phyloP scores from a whole-genome alignment of 64 coral and sea anemone genomes.

The Pocillopora damicornis region DNA sequence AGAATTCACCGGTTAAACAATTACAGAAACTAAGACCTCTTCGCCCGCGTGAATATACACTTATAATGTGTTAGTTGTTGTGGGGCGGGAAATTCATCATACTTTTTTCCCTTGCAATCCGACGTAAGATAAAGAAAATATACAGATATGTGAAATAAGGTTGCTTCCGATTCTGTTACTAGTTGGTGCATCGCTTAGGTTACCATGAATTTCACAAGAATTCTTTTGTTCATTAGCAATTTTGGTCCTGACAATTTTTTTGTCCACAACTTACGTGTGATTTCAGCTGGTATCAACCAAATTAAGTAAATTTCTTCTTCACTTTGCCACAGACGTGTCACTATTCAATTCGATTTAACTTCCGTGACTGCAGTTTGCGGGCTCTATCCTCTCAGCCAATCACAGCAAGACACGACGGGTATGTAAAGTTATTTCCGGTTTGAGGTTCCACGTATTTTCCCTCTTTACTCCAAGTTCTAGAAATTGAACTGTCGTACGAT shows the following conservation, averaged over 20 bases:
- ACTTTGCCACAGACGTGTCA: not conserved
- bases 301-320: not conserved
- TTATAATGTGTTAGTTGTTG: not conserved
- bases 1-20: not conserved
- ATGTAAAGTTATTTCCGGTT: conserved; percentile 76
- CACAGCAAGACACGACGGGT: conserved; percentile 77
- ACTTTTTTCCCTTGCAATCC: too few relatives aligned
- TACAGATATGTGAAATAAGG: too few relatives aligned
- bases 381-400: conserved; percentile 54
- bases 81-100: too few relatives aligned
- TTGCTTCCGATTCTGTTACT: too few relatives aligned
- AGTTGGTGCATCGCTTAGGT: not conserved
- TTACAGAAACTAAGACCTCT: too few relatives aligned
- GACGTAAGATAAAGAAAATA: not conserved
- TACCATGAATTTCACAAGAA: not conserved
- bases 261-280: not conserved
- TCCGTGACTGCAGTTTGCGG: conserved; percentile 53
- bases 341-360: conserved; percentile 14
- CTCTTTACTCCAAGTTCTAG: conserved; percentile 67
- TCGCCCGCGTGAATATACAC: not conserved
- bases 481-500: conserved; percentile 53
- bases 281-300: not conserved
- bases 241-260: not conserved
- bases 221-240: not conserved
- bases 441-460: conserved; percentile 19